These are phyloP conservation scores for Acrocyrtus sp. DNA, from an alignment of 2,888 invertebrate genomes.

Conservation along the genomic window DNA sequence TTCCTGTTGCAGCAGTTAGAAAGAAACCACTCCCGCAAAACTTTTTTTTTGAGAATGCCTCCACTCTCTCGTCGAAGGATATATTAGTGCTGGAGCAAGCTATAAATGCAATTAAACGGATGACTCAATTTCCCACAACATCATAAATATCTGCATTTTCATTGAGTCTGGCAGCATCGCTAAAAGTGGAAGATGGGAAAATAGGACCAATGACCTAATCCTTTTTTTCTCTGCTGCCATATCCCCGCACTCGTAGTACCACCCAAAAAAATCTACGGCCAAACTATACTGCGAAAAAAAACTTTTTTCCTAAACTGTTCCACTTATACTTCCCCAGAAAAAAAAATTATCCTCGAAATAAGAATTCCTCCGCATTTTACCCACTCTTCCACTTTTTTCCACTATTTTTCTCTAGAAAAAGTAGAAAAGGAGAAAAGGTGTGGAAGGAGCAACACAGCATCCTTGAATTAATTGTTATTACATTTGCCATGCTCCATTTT, in stretches of 20 bases:
- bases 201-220: slow-evolving; percentile 35
- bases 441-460: background rate
- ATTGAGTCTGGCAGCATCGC: background rate
- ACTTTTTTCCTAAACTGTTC: background rate
- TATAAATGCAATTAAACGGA: slow-evolving; percentile 21
- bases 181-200: background rate
- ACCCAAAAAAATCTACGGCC: background rate
- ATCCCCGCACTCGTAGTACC: background rate
- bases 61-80: background rate
- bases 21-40: too few species aligned
- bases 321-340: too few species aligned
- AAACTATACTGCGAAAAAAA: too few species aligned
- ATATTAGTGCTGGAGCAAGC: background rate
- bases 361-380: too few species aligned
- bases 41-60: background rate
- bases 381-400: too few species aligned
- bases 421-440: too few species aligned
- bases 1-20: too few species aligned
- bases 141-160: slow-evolving; percentile 13
- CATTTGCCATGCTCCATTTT: slow-evolving; percentile 12
- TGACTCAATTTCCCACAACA: slow-evolving; percentile 14
- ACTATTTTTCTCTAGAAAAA: too few species aligned
- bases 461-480: slow-evolving; percentile 43
- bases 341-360: too few species aligned
- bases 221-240: background rate